Percentiles rank a stretch among this genome's conserved stretches.
phyloP scores from a whole-genome alignment of 2,113 vertebrate genomes.

The Gymnogyps californianus region DNA sequence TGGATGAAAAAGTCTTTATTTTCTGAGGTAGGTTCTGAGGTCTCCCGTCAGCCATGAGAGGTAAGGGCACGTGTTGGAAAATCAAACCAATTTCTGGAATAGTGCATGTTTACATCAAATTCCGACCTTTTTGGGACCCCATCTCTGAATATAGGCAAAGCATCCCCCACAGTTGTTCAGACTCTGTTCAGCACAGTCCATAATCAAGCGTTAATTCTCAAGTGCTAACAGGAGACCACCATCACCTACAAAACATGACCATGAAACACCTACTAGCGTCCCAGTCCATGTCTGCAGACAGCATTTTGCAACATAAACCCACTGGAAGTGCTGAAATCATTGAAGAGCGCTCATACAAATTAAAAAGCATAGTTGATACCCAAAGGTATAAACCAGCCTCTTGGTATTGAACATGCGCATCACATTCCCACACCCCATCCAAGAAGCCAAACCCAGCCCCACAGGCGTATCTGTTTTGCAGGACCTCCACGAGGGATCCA shows the following conservation, averaged over 20 bases:
- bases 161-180: not conserved
- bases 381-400: not conserved
- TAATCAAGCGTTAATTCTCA: not conserved
- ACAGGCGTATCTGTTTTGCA: not conserved
- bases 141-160: not conserved
- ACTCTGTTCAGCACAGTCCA: not conserved
- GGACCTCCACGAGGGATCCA: not conserved
- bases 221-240: not conserved
- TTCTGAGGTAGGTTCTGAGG: not conserved
- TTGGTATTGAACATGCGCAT: accelerated
- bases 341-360: not conserved
- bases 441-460: not conserved
- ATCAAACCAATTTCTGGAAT: not conserved
- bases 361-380: not conserved
- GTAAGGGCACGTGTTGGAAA: not conserved
- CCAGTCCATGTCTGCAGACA: not conserved
- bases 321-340: not conserved
- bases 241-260: not conserved
- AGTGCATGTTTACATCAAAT: not conserved
- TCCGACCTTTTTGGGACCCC: not conserved
- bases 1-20: not conserved
- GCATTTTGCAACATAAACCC: not conserved
- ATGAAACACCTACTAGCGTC: not conserved
- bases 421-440: not conserved
- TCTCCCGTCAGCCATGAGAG: not conserved